Base-by-base conservation (phyloP, 2,888 invertebrate species). In the Pycnomerus fuliginosus region DNA sequence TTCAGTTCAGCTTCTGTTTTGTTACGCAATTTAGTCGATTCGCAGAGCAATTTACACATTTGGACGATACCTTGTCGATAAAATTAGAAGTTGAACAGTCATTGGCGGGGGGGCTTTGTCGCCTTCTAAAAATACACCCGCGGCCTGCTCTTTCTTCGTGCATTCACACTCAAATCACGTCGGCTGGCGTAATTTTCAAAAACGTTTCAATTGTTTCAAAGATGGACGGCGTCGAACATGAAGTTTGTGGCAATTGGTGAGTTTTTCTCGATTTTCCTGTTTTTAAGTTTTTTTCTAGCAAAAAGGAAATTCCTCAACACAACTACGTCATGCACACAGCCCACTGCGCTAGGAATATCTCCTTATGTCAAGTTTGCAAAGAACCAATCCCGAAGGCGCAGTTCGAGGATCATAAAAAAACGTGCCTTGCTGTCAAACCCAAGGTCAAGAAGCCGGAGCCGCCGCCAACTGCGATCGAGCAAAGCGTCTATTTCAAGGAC, bases 251-350 rank as follows among this genome's bases (percentile, higher is more conserved):
- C 32, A 66, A 66, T 49, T 66, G 66, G 66, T 65, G 48, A 64
- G 65, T 63, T n/a, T 17, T 37, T 37, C 10, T 12, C 16, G 7
- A 8, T 33, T 14, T 33, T 5, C 3, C 4, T n/a, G n/a, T n/a
- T n/a, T n/a, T n/a, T n/a, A n/a, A n/a, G n/a, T n/a, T n/a, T 16
- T 3, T 42, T 70, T 71, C 8, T 74, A 85, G 85, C 69, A 84
- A 85, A 65, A 77, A 80, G 28, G 82, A 85, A 58, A 82, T 87
- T 36, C 82, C 84, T 0, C 72, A 76, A 3, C 73, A 70, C 35
- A 87, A 87, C 70, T 85, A 80, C 74, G 78, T 80, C 2, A 83
- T 82, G 70, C 87, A 87, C 70, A 77, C 77, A 12, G 78, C 82
- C 48, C 84, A 86, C 70, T 87, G 87, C 62, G 76, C 78, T 0